Base-by-base conservation (phyloP, 2,113 vertebrate genomes). In the Pundamilia nyererei region DNA sequence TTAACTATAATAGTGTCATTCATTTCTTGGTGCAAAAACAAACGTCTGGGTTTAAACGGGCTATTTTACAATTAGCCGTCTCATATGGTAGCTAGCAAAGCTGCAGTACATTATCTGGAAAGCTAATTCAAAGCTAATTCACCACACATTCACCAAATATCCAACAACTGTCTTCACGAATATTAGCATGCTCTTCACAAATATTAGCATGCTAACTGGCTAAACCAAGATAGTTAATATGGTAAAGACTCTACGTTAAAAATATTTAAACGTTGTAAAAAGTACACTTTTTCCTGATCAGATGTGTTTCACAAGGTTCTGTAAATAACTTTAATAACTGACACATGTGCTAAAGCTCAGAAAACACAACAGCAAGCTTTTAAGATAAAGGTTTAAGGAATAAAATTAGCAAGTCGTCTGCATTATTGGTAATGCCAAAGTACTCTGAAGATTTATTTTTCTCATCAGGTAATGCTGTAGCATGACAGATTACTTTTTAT, bases 111-210 rank as follows among this genome's bases (percentile, higher is more conserved):
- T 21, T 75, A 75, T 17, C 3, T 75, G 14, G 17, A 35, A 1
- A 38, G 17, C 6, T 17, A 45, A 45, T 45, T 72, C 17, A 62
- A 62, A 62, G 31, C 58, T 10, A 72, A 29, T 45, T 72, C 21
- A 26, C 0, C 24, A 45, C 13, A 72, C 0, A 26, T 45, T 72
- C 38, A 45, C 40, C 5, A 4, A 72, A 45, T 17, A 72, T 26
- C 68, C 21, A 45, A 47, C 14, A 47, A 47, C 40, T 47, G 24
- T 29, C 9, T 26, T 75, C 40, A 72, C 5, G 0, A 26, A 72
- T 45, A 26, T 72, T 72, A 45, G 65, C 35, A 68, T 40, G 62
- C 12, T 24, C 12, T 40, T 70, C 65, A 70, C n/a, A 6, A 70
- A 26, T 6, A 42, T 45, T 45, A 70, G 68, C 38, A 26, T 72